These are phyloP conservation scores for Callaeas wilsoni DNA, from an alignment of 2,113 vertebrate genomes.

Conservation along the genomic window DNA sequence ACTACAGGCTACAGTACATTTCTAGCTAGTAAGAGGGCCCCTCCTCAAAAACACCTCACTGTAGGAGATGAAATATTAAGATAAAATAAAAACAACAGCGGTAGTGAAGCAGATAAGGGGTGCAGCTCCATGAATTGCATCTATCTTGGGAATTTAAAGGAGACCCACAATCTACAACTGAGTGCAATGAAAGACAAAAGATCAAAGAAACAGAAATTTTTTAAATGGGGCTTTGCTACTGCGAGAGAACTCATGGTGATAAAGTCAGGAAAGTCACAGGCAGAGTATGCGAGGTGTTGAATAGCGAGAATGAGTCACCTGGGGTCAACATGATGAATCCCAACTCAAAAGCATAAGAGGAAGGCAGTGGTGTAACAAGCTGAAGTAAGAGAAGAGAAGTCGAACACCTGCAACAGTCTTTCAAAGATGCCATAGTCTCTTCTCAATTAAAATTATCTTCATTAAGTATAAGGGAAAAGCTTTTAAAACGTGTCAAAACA, in stretches of 20 bases:
- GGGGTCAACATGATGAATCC: background rate
- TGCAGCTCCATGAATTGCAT: background rate
- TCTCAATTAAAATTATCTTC: background rate
- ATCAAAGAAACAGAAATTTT: background rate
- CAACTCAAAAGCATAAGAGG: background rate
- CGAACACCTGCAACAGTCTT: background rate
- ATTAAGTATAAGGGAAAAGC: background rate
- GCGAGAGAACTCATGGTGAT: background rate
- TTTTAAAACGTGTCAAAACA: background rate
- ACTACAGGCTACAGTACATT: background rate
- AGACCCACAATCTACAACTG: background rate
- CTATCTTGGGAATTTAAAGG: background rate
- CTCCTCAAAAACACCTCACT: background rate
- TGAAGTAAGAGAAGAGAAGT: background rate
- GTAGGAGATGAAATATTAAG: background rate
- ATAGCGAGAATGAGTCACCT: background rate
- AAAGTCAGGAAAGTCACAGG: background rate
- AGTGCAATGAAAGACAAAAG: background rate
- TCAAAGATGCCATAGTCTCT: background rate
- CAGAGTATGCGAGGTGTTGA: background rate
- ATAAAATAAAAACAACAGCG: background rate
- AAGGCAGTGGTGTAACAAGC: background rate
- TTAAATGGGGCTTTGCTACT: background rate
- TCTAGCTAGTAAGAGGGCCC: background rate
- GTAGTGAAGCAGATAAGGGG: background rate